Evolutionary conservation across 2,888 invertebrate genomes (phyloP), one percentile per base, ranked within the genome.

Genomic region (Nymphalis urticae): DNA sequence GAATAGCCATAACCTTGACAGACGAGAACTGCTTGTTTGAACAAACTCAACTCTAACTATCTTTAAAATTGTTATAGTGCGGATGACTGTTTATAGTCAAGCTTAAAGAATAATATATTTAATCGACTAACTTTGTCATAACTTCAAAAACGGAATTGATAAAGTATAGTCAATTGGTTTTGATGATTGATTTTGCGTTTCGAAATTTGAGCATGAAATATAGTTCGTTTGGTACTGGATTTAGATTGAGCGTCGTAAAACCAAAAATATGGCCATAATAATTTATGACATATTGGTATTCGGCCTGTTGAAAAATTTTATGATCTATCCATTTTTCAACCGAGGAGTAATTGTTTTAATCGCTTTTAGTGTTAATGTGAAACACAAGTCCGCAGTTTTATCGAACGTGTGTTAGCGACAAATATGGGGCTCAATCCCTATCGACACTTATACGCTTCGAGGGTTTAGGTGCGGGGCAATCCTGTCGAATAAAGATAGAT

Each of bases 401-500:
- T 77, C 73, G 74, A 75, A 76, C 80, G 77, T 80, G 79, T 76
- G 77, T 76, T 67, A 58, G 68, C 62, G 65, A 66, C 68, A 60
- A 72, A 69, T 75, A 69, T 69, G 63, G 65, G 74, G 77, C 77
- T 79, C 80, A 80, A 83, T 84, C 78, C 79, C 77, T 79, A 80
- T 82, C 80, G 78, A 75, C 76, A 75, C 80, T 80, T 78, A 76
- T 76, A 76, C 78, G 80, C 81, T 82, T 85, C 80, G 82, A 85
- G 83, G 82, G 84, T 82, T 84, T 84, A 82, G 79, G 79, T 82
- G 78, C 77, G 79, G 80, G 81, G 80, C 81, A 83, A 86, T 86
- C 83, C 85, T 83, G 85, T 89, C 86, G 85, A 89, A 90, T 89
- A 88, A 88, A 89, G 88, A 91, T 89, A 86, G 85, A 90, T 89